Evolutionary conservation across 1,140 invertebrate species (phyloP).

Genomic region (Pissodes strobi): DNA sequence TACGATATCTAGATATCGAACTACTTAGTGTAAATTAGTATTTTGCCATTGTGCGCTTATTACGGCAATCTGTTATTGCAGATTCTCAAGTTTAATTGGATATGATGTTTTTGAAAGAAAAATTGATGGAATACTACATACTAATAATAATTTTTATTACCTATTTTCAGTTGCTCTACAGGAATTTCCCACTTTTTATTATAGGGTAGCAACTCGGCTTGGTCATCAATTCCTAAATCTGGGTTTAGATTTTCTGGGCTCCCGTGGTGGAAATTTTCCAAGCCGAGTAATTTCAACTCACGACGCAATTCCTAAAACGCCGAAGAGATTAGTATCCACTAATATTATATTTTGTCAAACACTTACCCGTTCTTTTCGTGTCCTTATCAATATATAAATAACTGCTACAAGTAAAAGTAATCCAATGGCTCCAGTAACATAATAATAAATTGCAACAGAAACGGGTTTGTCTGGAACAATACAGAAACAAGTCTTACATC

Average conservation of each 20-base stretch:
- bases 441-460: slow-evolving; percentile 38
- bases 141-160: too few relatives aligned
- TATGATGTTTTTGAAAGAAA: too few relatives aligned
- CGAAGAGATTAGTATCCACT: too few relatives aligned
- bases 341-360: too few relatives aligned
- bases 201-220: slow-evolving; percentile 89
- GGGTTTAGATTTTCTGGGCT: slow-evolving; percentile 82
- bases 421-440: slow-evolving; percentile 59
- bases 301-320: slow-evolving; percentile 63
- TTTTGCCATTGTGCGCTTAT: too few relatives aligned
- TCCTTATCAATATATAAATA: slow-evolving; percentile 61
- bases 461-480: slow-evolving; percentile 25
- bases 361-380: slow-evolving; percentile 64
- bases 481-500: background rate
- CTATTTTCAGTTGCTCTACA: slow-evolving; percentile 79
- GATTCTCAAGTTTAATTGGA: too few relatives aligned
- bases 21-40: too few relatives aligned
- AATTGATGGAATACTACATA: too few relatives aligned
- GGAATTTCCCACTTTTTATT: slow-evolving; percentile 91
- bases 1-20: too few relatives aligned
- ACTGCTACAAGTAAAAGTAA: slow-evolving; percentile 57
- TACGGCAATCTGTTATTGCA: too few relatives aligned
- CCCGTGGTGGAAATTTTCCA: slow-evolving; percentile 80
- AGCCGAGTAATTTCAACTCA: slow-evolving; percentile 67
- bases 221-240: slow-evolving; percentile 86